These are phyloP conservation scores for Noturus placidus DNA, from an alignment of 2,113 vertebrate genomes.

Conservation along the genomic window DNA sequence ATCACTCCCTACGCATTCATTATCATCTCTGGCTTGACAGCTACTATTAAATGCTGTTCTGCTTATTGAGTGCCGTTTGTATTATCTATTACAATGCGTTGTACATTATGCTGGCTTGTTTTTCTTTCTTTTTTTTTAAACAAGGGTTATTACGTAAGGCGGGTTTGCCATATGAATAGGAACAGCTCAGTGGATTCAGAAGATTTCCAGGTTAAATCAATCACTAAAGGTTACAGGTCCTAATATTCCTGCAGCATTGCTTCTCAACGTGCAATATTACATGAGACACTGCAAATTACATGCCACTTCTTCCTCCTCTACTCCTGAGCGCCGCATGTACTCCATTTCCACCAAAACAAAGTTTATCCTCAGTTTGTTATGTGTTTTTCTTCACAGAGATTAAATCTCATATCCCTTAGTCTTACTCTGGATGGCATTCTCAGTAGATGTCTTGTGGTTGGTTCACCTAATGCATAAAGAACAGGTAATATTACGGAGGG, in stretches of 20 bases:
- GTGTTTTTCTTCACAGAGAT: conserved; percentile 17
- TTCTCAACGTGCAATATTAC: neutral
- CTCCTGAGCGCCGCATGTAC: neutral
- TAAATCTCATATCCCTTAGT: conserved; percentile 37
- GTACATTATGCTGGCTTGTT: neutral
- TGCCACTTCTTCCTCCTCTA: neutral
- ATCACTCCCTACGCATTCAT: conserved; percentile 16
- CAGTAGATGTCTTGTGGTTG: neutral
- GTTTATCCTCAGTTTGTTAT: conserved; percentile 13
- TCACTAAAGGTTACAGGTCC: neutral
- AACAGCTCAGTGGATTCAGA: neutral
- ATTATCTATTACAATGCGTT: neutral
- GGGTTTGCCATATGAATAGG: neutral
- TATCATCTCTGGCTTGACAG: conserved; percentile 1
- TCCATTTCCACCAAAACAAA: neutral
- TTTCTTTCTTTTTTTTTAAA: neutral
- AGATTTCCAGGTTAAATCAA: neutral
- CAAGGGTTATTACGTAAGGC: neutral
- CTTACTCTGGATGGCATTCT: conserved; percentile 3
- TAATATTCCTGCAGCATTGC: neutral
- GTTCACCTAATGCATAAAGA: conserved; percentile 24
- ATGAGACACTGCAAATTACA: neutral
- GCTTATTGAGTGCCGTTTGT: conserved; percentile 12
- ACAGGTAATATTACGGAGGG: neutral
- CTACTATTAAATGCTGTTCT: conserved; percentile 10